Evolutionary conservation across 2,113 vertebrate genomes (phyloP), one percentile per base, ranked within the genome.

Genomic region (Bubo bubo): DNA sequence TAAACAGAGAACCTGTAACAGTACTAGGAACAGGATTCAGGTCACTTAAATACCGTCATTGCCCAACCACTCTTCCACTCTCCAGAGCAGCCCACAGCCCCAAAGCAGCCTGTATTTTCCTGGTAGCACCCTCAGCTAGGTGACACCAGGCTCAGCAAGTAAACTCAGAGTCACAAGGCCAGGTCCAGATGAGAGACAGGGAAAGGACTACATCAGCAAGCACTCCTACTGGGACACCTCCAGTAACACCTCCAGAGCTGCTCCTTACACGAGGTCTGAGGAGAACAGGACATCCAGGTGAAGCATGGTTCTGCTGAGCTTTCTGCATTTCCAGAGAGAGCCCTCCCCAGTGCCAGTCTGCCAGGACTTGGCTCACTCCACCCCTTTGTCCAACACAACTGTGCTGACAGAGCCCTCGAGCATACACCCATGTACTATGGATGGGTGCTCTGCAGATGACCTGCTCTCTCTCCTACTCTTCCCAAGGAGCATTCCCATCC

Each of bases 361-460:
- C 6, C 50, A 35, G 58, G 34, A 12, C 21, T 63, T 47, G 4
- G 37, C 64, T 68, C 39, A 59, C 30, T 56, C 64, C 22, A 1
- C 1, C 8, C 50, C 59, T 41, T 92, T 35, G 32, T 16, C 53
- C 53, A 50, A 9, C 4, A 20, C 3, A 24, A 19, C 41, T 14
- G 4, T 4, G 43, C 58, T n/a, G 56, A 11, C 49, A 63, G 76
- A 63, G 45, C 34, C 66, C 88, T 53, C 1, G 0, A 37, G 53
- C 70, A 18, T 5, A 32, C 20, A 12, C 32, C 30, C 35, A 4
- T 16, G 56, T 16, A 4, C 14, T 15, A 26, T 0, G 3, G 45
- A 7, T 26, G 47, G 22, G 37, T 6, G 47, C 52, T 62, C 60
- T 79, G 35, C 39, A 73, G 43, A 22, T 28, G 47, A n/a, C 22